Evolutionary conservation across 2,888 invertebrate species (phyloP).

Genomic region (Micropterix aruncella): DNA sequence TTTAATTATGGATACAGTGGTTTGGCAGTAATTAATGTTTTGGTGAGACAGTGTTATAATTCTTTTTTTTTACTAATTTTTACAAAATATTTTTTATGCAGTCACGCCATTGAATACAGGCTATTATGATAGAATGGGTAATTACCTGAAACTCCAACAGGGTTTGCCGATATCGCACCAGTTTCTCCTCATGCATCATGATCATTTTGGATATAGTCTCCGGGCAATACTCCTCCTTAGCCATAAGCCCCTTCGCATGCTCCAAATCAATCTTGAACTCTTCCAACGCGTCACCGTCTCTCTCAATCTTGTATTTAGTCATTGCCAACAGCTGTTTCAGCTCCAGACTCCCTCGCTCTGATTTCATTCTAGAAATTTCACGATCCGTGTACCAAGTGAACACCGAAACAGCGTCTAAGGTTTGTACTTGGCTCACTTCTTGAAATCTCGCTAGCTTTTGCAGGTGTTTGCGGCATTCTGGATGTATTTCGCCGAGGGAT

Average conservation of each 20-base stretch:
- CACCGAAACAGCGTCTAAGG: background rate
- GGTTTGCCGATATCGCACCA: slow-evolving; percentile 27
- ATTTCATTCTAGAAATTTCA: background rate
- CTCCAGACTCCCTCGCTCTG: background rate
- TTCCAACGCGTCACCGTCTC: background rate
- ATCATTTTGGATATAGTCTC: slow-evolving; percentile 25
- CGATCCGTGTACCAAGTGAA: background rate
- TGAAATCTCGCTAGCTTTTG: background rate
- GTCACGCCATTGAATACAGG: too few species aligned
- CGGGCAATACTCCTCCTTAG: slow-evolving; percentile 20
- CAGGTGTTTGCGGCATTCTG: background rate
- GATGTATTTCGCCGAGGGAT: background rate
- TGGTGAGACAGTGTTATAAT: too few species aligned
- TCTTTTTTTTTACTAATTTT: too few species aligned
- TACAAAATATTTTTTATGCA: too few species aligned
- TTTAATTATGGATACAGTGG: too few species aligned
- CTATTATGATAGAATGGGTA: background rate
- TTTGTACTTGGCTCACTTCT: background rate
- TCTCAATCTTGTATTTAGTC: background rate
- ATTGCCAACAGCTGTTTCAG: background rate
- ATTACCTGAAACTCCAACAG: slow-evolving; percentile 26
- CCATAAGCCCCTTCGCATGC: background rate
- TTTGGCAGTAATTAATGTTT: too few species aligned
- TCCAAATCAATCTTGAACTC: background rate
- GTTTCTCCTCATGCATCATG: slow-evolving; percentile 25